These are phyloP conservation scores for Drosophila ezoana DNA, from an alignment of 2,888 invertebrate genomes.

Conservation along the genomic window DNA sequence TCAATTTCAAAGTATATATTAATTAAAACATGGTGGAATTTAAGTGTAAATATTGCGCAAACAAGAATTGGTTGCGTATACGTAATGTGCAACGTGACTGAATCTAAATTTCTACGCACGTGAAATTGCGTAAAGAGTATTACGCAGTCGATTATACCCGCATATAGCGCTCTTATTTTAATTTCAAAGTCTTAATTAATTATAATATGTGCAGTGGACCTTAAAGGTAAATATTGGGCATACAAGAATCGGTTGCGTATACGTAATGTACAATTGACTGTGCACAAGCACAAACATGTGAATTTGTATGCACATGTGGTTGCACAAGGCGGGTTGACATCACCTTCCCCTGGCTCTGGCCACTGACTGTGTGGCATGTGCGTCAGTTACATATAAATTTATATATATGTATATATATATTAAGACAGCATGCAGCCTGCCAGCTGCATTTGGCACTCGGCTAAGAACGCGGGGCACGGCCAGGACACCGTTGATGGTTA, in stretches of 20 bases:
- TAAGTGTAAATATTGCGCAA: not conserved
- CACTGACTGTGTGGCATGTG: conserved; percentile 1
- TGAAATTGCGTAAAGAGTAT: not conserved
- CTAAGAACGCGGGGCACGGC: conserved; percentile 2
- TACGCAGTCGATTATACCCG: too few relatives aligned
- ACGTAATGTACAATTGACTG: conserved; percentile 1
- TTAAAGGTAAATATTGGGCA: not conserved
- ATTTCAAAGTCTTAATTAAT: conserved; percentile 2
- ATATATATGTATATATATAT: not conserved
- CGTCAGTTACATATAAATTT: not conserved
- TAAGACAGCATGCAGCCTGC: not conserved
- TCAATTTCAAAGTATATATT: not conserved
- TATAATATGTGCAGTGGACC: conserved; percentile 9
- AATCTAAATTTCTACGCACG: not conserved
- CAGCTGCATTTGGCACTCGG: conserved; percentile 14
- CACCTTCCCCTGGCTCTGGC: not conserved
- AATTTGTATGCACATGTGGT: conserved; percentile 2
- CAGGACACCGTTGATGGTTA: conserved; percentile 15
- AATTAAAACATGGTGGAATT: conserved; percentile 8
- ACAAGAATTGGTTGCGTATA: not conserved
- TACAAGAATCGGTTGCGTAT: not conserved
- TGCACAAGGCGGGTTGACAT: conserved; percentile 1
- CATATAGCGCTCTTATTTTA: not conserved
- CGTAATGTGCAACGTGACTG: not conserved
- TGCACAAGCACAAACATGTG: not conserved